These are phyloP conservation scores for Eubucco bourcierii DNA, from an alignment of 2,113 vertebrate species.

Conservation along the genomic window DNA sequence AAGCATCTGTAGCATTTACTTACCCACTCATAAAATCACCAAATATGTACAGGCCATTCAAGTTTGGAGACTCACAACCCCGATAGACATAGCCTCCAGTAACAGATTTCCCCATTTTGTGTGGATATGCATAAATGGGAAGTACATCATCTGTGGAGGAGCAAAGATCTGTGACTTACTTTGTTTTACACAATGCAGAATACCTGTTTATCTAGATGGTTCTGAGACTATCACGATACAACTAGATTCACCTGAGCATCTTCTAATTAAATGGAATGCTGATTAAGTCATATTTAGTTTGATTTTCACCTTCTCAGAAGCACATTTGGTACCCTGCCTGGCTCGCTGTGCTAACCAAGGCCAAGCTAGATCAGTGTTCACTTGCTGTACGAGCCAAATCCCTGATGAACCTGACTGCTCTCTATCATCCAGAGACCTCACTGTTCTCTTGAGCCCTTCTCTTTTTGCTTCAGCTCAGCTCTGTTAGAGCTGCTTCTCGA, in stretches of 20 bases:
- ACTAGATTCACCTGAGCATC: neutral
- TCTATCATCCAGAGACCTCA: neutral
- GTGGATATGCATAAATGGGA: conserved; percentile 93
- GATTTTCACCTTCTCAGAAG: neutral
- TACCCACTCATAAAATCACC: conserved; percentile 99
- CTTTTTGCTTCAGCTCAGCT: neutral
- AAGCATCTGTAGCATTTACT: conserved; percentile 18
- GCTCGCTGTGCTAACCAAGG: neutral
- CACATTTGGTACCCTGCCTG: neutral
- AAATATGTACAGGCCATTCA: conserved; percentile 96
- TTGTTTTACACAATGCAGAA: neutral
- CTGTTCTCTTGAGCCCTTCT: neutral
- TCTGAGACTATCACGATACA: neutral
- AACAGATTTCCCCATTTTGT: conserved; percentile 93
- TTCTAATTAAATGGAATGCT: neutral
- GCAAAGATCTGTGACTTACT: neutral
- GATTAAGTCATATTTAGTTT: neutral
- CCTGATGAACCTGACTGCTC: neutral
- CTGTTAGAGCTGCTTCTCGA: neutral
- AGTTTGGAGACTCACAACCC: conserved; percentile 92
- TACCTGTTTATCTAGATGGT: neutral
- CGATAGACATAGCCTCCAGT: conserved; percentile 94
- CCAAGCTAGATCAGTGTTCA: neutral
- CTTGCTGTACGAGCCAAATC: neutral
- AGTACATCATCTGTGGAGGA: conserved; percentile 85